These are phyloP conservation scores for Copidosoma floridanum DNA, from an alignment of 1,140 invertebrate genomes.

Conservation along the genomic window DNA sequence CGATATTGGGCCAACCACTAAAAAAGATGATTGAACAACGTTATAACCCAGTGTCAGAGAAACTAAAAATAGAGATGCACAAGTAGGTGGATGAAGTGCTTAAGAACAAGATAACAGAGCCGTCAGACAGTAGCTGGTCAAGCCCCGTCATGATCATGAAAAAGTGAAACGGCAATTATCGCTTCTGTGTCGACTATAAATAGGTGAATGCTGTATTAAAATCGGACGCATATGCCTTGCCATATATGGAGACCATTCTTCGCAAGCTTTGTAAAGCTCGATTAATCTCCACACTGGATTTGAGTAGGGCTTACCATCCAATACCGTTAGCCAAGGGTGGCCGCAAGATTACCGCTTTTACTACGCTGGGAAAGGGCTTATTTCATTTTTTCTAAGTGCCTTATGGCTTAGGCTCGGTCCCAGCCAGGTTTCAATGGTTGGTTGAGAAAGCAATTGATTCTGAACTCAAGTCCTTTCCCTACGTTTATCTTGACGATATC, in stretches of 20 bases:
- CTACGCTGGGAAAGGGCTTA: constrained; percentile 28
- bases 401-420: constrained; percentile 31
- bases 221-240: constrained; percentile 17
- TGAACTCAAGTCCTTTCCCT: background rate
- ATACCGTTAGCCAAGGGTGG: constrained; percentile 33
- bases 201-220: constrained; percentile 19
- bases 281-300: constrained; percentile 34
- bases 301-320: constrained; percentile 44
- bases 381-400: constrained; percentile 51
- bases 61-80: constrained; percentile 13
- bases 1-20: too few species aligned
- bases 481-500: background rate
- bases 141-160: constrained; percentile 54
- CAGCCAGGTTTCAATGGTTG: constrained; percentile 36
- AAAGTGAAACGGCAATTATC: constrained; percentile 52
- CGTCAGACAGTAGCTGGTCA: constrained; percentile 50
- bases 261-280: constrained; percentile 26
- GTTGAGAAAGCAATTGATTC: background rate
- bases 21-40: background rate
- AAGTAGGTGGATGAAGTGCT: constrained; percentile 35
- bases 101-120: constrained; percentile 44
- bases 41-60: background rate
- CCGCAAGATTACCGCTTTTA: constrained; percentile 15
- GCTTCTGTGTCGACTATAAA: constrained; percentile 28
- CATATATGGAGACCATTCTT: constrained; percentile 17